phyloP scores from a whole-genome alignment of 2,113 vertebrate species.

The Clarias gariepinus region DNA sequence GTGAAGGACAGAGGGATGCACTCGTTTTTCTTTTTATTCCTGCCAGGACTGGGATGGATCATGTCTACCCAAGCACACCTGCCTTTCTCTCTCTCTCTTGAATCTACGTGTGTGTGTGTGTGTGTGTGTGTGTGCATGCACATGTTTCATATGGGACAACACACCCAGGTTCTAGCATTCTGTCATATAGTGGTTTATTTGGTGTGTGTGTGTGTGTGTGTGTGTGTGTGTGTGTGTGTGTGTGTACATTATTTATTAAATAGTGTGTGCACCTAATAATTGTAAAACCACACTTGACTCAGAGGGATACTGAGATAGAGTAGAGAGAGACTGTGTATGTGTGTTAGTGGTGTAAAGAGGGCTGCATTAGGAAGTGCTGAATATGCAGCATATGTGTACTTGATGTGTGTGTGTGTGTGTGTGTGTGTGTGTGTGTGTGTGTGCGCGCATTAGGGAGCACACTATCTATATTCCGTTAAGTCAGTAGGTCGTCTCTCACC shows the following conservation, averaged over 20 bases:
- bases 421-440: constrained; percentile 1
- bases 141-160: background rate
- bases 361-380: constrained; percentile 19
- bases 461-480: constrained; percentile 40
- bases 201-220: background rate
- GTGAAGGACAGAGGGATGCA: constrained; percentile 51
- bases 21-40: constrained; percentile 32
- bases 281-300: constrained; percentile 13
- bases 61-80: background rate
- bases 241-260: constrained; percentile 23
- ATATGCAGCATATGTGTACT: constrained; percentile 10
- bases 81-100: constrained; percentile 21
- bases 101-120: constrained; percentile 6
- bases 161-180: background rate
- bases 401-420: background rate
- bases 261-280: background rate
- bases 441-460: background rate
- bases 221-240: constrained; percentile 26
- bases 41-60: constrained; percentile 22
- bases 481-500: constrained; percentile 51
- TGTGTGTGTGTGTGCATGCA: constrained; percentile 11
- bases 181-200: background rate
- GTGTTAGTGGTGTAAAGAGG: constrained; percentile 3
- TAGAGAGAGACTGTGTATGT: background rate
- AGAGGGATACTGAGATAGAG: background rate